A percentile compares a stretch with the other conserved stretches of the same genome.
phyloP scores from a whole-genome alignment of 2,888 invertebrate genomes.

The Heteropelma amictum region DNA sequence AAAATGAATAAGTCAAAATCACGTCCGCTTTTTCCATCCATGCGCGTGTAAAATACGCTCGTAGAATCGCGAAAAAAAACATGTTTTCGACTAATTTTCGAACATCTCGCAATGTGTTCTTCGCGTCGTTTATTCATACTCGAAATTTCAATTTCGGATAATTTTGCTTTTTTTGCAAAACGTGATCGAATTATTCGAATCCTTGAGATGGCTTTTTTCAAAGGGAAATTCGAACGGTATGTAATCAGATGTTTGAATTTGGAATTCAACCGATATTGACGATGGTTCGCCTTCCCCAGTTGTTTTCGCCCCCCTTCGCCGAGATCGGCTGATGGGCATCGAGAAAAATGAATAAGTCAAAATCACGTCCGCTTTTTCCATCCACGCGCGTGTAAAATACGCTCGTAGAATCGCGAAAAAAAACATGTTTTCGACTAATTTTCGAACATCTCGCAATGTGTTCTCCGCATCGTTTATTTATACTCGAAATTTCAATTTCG shows the following conservation, averaged over 20 bases:
- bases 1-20: conserved; percentile 9
- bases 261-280: conserved; percentile 54
- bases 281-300: conserved; percentile 47
- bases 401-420: no score
- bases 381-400: neutral
- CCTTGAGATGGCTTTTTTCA: neutral
- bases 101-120: no score
- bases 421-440: no score
- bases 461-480: no score
- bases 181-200: no score
- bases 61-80: no score
- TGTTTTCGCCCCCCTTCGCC: neutral
- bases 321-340: no score
- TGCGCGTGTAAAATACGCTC: neutral
- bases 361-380: neutral
- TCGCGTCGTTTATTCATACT: no score
- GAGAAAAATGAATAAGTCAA: conserved; percentile 25
- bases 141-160: no score
- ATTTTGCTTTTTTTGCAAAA: neutral
- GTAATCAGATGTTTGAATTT: neutral
- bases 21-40: neutral
- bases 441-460: no score
- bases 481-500: no score
- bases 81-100: no score
- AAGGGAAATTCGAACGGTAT: neutral